Evolutionary conservation across 2,888 invertebrate species (phyloP).

Genomic region (Yponomeuta evonymella): DNA sequence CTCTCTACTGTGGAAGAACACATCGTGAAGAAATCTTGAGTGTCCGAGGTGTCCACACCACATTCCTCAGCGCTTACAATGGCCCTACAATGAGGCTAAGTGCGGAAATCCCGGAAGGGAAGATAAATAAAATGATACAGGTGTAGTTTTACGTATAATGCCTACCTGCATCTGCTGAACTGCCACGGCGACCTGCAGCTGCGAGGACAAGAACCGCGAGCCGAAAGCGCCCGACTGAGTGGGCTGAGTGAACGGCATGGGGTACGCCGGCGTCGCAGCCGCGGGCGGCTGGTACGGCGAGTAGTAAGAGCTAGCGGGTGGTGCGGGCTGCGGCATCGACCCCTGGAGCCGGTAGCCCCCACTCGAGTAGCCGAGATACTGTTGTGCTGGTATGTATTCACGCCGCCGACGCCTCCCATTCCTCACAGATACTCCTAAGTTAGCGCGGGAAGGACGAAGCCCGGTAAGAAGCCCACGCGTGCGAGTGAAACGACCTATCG

Average conservation of each 20-base stretch:
- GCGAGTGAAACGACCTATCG: no score
- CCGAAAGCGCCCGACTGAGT: conserved; percentile 71
- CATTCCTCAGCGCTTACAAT: no score
- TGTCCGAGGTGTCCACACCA: neutral
- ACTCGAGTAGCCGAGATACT: conserved; percentile 66
- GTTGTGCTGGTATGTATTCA: conserved; percentile 66
- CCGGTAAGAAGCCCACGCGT: no score
- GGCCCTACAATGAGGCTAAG: no score
- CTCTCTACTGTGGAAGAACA: no score
- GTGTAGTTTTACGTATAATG: neutral
- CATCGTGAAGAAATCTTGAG: neutral
- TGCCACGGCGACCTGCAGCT: conserved; percentile 65
- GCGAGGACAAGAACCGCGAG: conserved; percentile 65
- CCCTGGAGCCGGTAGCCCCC: conserved; percentile 65
- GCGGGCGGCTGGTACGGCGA: conserved; percentile 65
- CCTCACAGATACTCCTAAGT: no score
- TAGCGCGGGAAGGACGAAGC: no score
- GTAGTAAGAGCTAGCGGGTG: conserved; percentile 67
- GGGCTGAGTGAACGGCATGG: conserved; percentile 78
- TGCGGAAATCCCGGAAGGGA: no score
- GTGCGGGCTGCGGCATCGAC: conserved; percentile 65
- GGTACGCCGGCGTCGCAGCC: conserved; percentile 78
- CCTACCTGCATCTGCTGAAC: conserved; percentile 70
- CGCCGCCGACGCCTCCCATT: conserved; percentile 51
- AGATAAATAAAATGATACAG: no score